A percentile compares a stretch with the other conserved stretches of the same genome.
These are phyloP conservation scores for Ditylenchus dipsaci DNA, from an alignment of 1,140 invertebrate species.

Conservation along the genomic window DNA sequence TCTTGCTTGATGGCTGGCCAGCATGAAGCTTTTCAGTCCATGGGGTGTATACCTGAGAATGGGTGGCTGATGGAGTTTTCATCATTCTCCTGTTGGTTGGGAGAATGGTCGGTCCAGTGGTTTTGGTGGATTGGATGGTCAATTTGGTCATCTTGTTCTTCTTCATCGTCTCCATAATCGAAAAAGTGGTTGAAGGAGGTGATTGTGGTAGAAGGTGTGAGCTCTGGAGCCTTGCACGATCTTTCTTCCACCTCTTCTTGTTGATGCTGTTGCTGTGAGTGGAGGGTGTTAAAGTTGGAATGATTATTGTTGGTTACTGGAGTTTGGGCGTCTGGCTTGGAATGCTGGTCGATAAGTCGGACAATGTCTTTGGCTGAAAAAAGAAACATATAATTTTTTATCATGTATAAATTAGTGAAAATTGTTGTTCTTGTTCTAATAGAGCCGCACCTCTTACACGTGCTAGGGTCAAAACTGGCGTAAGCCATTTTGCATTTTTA, in stretches of 20 bases:
- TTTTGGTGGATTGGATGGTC: background rate
- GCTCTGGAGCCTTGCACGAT: slow-evolving; percentile 4
- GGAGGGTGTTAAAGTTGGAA: background rate
- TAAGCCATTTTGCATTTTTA: background rate
- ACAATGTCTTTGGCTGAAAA: slow-evolving; percentile 26
- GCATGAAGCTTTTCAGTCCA: background rate
- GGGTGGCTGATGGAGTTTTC: background rate
- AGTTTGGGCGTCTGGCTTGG: background rate
- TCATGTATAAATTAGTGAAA: background rate
- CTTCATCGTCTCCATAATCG: background rate
- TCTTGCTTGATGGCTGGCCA: background rate
- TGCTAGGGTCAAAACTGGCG: too few relatives aligned
- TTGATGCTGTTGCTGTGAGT: background rate
- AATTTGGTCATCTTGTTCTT: background rate
- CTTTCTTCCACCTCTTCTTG: background rate
- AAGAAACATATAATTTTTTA: background rate
- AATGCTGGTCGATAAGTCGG: slow-evolving; percentile 7
- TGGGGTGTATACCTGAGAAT: background rate
- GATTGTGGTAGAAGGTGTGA: background rate
- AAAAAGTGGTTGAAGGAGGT: background rate
- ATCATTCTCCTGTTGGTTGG: background rate
- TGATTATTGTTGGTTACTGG: background rate
- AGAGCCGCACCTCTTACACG: background rate
- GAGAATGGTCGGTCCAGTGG: background rate
- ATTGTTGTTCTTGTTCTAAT: background rate